Evolutionary conservation across 1,140 invertebrate species (phyloP).

Genomic region (Nymphalis io): DNA sequence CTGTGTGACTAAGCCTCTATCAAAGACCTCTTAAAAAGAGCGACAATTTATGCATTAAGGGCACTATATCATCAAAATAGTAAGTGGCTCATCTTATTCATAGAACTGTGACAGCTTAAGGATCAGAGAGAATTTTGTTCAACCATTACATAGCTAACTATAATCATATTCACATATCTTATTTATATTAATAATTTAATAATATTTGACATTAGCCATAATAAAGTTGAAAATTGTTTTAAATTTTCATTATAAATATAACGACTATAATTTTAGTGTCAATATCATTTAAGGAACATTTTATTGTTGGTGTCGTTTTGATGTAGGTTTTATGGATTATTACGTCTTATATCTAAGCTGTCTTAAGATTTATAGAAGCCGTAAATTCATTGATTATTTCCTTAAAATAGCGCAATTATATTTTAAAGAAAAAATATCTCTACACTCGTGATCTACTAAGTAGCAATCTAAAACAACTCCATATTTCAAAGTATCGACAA

Average conservation of each 20-base stretch:
- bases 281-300: too few relatives aligned
- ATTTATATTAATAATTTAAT: background rate
- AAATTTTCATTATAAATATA: too few relatives aligned
- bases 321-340: too few relatives aligned
- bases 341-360: too few relatives aligned
- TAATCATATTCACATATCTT: background rate
- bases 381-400: too few relatives aligned
- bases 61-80: constrained; percentile 13
- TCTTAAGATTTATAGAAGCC: too few relatives aligned
- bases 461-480: background rate
- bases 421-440: too few relatives aligned
- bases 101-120: constrained; percentile 6
- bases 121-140: background rate
- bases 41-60: constrained; percentile 21
- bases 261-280: too few relatives aligned
- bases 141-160: background rate
- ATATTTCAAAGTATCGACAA: constrained; percentile 3
- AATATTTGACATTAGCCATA: too few relatives aligned
- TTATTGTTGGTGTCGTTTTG: too few relatives aligned
- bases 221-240: too few relatives aligned
- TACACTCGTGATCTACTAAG: background rate
- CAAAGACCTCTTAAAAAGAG: constrained; percentile 22
- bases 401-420: too few relatives aligned
- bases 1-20: constrained; percentile 12
- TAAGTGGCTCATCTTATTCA: constrained; percentile 14